Base-by-base conservation (phyloP, 2,113 vertebrate genomes). In the Hymenochirus boettgeri region DNA sequence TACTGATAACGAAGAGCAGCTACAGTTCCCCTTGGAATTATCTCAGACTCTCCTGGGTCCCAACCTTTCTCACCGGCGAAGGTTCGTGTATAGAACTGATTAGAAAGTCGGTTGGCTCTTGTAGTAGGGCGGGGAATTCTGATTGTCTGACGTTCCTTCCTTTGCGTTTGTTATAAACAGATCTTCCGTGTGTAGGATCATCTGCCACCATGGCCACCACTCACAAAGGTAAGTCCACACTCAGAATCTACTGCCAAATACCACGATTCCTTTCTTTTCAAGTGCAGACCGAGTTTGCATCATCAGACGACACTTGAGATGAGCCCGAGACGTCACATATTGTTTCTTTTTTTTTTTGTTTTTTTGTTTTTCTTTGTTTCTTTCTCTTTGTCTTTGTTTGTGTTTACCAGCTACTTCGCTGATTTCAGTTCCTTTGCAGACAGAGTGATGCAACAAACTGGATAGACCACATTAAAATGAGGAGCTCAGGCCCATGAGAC, bases 371-470 rank as follows among this genome's bases (percentile, higher is more conserved):
- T 91, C 86, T 85, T 80, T 86, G 82, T 84, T 82, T 86, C 13
- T 56, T 22, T 57, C 39, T 65, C 86, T 86, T 74, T 88, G 85
- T 89, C 79, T 92, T 69, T 80, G 62, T 73, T 62, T 77, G 85
- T 86, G 87, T 85, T 86, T 93, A 86, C 92, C 98, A 95, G 92
- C 88, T 89, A 86, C 93, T 88, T 93, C 88, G 78, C 96, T 97
- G 96, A 99, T 96, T 96, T 96, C 95, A 93, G 96, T 99, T 98
- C 95, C 95, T 98, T 99, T 98, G 95, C 95, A 98, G 94, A 99
- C 93, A 97, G 95, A n/a, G n/a, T n/a, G 95, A 97, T 99, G 96
- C 95, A 98, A 92, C 91, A 95, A 95, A 93, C 93, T 99, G 96
- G 95, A 96, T 99, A 97, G 95, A 99, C 90, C 93, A 98, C 88